These are phyloP conservation scores for Halichoerus grypus DNA, from an alignment of 2,113 vertebrate genomes.

Conservation along the genomic window DNA sequence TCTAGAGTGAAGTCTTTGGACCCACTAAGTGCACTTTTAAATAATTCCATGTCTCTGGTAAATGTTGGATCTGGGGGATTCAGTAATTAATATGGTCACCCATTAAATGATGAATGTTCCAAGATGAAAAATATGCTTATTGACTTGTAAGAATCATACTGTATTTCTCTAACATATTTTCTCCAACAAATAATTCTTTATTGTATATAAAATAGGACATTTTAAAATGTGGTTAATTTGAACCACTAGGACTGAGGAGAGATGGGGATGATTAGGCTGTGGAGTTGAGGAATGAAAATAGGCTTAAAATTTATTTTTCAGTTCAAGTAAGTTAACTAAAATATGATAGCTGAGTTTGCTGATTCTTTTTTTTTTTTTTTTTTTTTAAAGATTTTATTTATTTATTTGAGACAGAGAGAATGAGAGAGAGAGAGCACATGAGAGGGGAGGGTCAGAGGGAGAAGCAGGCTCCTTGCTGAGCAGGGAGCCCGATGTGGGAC, in stretches of 20 bases:
- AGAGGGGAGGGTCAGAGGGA: no score
- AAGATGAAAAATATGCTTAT: conserved; percentile 5
- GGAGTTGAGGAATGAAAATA: conserved; percentile 42
- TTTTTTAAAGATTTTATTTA: no score
- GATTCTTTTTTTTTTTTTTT: no score
- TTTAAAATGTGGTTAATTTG: conserved; percentile 51
- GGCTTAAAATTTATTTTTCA: conserved; percentile 48
- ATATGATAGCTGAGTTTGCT: conserved; percentile 18
- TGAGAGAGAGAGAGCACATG: no score
- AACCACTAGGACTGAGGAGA: neutral
- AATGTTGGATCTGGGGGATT: conserved; percentile 7
- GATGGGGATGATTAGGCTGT: neutral
- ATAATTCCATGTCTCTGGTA: conserved; percentile 44
- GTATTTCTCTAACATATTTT: conserved; percentile 48
- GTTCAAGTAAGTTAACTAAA: conserved; percentile 43
- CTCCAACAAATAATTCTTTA: conserved; percentile 2
- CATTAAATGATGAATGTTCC: conserved; percentile 46
- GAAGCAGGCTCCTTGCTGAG: no score
- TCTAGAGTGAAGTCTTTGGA: conserved; percentile 44
- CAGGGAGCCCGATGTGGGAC: no score
- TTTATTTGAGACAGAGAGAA: no score
- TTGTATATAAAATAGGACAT: conserved; percentile 21
- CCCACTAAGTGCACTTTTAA: conserved; percentile 19
- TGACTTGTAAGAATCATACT: neutral
- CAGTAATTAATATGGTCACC: neutral